These are phyloP conservation scores for Helicolenus hilgendorfi DNA, from an alignment of 2,797 vertebrate genomes.

Conservation along the genomic window DNA sequence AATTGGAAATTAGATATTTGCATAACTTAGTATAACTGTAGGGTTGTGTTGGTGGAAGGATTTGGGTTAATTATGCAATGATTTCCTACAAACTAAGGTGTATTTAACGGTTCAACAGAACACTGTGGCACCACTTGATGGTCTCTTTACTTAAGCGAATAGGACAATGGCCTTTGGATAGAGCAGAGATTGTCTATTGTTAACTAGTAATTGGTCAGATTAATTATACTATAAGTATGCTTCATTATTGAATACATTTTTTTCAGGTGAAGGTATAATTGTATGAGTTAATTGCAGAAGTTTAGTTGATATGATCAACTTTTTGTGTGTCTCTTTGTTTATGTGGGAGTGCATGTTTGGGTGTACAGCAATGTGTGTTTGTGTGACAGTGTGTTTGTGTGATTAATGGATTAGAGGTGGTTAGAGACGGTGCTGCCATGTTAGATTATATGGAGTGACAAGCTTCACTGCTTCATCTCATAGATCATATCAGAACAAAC, in stretches of 20 bases:
- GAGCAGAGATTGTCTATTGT: neutral
- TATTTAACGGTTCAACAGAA: neutral
- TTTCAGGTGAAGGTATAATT: neutral
- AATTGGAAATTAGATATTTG: slow-evolving; percentile 20
- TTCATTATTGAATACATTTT: neutral
- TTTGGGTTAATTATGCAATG: slow-evolving; percentile 16
- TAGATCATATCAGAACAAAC: slow-evolving; percentile 73
- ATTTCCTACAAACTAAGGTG: neutral
- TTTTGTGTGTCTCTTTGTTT: slow-evolving; percentile 4
- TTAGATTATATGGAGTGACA: slow-evolving; percentile 72
- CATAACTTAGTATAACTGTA: neutral
- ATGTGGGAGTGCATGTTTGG: slow-evolving; percentile 2
- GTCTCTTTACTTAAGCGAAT: neutral
- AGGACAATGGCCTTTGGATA: neutral
- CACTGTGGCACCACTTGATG: neutral
- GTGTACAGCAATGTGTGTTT: slow-evolving; percentile 21
- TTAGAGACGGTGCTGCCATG: slow-evolving; percentile 67
- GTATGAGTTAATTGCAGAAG: slow-evolving; percentile 10
- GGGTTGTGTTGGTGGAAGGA: neutral
- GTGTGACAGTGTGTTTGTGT: slow-evolving; percentile 38
- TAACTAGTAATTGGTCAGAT: neutral
- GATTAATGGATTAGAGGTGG: slow-evolving; percentile 72
- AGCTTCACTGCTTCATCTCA: slow-evolving; percentile 71
- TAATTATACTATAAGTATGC: neutral
- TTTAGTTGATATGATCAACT: slow-evolving; percentile 9